phyloP scores from a whole-genome alignment of 2,888 invertebrate genomes.

The Polyommatus iphigenia region DNA sequence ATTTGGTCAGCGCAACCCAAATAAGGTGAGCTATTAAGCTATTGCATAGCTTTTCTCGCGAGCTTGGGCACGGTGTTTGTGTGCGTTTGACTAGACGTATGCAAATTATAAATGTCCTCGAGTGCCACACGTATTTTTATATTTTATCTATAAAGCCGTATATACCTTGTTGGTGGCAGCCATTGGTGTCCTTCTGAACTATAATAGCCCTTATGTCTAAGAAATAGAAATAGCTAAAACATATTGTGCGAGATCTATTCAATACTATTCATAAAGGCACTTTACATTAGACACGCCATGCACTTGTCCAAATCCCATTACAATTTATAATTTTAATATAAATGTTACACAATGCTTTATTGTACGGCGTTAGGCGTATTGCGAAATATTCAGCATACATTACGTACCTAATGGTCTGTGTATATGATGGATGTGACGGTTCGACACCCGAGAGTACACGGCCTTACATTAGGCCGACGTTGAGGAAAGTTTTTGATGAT shows the following conservation, averaged over 20 bases:
- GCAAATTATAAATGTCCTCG: too few relatives aligned
- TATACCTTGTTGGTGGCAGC: too few relatives aligned
- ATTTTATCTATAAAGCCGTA: too few relatives aligned
- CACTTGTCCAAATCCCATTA: slow-evolving; percentile 16
- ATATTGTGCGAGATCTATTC: neutral
- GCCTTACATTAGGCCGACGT: neutral
- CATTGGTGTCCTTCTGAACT: too few relatives aligned
- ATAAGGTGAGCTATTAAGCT: too few relatives aligned
- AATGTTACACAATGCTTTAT: slow-evolving; percentile 2
- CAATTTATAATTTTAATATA: slow-evolving; percentile 8
- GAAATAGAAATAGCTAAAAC: too few relatives aligned
- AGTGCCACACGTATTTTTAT: too few relatives aligned
- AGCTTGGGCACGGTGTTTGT: too few relatives aligned
- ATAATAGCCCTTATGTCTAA: too few relatives aligned
- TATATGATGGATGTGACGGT: slow-evolving; percentile 70
- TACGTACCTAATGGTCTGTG: slow-evolving; percentile 67
- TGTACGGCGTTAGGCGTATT: neutral
- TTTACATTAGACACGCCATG: slow-evolving; percentile 19
- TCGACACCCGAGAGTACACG: slow-evolving; percentile 34
- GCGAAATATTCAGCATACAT: slow-evolving; percentile 25
- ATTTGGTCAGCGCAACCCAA: too few relatives aligned
- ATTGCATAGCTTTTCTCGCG: too few relatives aligned
- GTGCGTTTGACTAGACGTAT: too few relatives aligned
- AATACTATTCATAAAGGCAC: slow-evolving; percentile 6
- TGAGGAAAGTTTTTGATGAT: neutral